A percentile compares a stretch with the other conserved stretches of the same genome.
Evolutionary conservation across 2,113 vertebrate genomes (phyloP).

Genomic region (Paradisaea rubra): DNA sequence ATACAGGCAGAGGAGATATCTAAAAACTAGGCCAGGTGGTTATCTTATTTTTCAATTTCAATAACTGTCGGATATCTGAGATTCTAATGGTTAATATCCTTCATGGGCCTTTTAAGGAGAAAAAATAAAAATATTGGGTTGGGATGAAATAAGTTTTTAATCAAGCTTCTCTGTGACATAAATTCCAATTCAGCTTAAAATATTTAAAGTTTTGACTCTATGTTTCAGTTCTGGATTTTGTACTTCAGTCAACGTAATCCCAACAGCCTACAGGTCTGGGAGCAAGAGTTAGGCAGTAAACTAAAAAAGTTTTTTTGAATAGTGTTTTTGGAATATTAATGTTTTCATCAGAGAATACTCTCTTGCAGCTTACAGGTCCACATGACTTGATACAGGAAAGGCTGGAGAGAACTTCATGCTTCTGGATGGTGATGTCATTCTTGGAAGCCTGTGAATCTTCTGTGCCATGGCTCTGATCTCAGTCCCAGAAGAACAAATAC

Average conservation of each 20-base stretch:
- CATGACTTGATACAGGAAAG: not conserved
- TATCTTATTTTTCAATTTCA: not conserved
- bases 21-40: not conserved
- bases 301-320: not conserved
- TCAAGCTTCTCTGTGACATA: not conserved
- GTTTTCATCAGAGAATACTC: not conserved
- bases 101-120: not conserved
- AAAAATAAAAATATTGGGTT: not conserved
- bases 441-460: not conserved
- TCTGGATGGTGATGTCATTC: not conserved
- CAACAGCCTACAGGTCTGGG: not conserved
- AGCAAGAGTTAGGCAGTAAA: rapidly evolving
- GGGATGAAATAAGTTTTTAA: not conserved
- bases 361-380: not conserved
- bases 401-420: not conserved
- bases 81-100: not conserved
- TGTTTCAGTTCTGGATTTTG: not conserved
- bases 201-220: not conserved
- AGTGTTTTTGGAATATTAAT: not conserved
- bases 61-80: not conserved
- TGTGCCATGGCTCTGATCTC: not conserved
- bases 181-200: not conserved
- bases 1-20: not conserved
- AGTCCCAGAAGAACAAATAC: not conserved
- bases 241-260: not conserved